Percentiles rank a stretch among this genome's conserved stretches.
phyloP scores from a whole-genome alignment of 2,113 vertebrate genomes.

The Ciconia boyciana region DNA sequence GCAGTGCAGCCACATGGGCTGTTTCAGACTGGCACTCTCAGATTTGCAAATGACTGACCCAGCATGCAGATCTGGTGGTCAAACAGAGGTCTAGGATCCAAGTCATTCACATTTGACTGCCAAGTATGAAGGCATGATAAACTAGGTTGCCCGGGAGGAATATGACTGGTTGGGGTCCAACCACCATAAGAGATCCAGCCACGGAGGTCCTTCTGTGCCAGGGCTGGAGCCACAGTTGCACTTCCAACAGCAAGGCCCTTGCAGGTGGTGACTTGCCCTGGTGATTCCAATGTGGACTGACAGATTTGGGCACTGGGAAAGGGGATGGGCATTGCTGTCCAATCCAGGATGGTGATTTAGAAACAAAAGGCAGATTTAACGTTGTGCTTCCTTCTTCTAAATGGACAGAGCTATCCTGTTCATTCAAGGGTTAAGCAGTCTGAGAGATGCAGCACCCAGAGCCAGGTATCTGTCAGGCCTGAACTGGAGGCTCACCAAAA shows the following conservation, averaged over 20 bases:
- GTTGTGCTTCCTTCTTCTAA: background rate
- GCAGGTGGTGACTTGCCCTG: background rate
- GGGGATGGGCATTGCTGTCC: background rate
- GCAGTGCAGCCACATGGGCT: background rate
- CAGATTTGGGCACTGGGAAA: background rate
- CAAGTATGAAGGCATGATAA: background rate
- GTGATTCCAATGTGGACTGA: background rate
- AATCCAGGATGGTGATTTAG: background rate
- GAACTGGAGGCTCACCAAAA: constrained; percentile 23
- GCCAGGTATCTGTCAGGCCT: constrained; percentile 47
- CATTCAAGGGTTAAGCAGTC: background rate
- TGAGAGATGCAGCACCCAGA: background rate
- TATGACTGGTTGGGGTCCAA: background rate
- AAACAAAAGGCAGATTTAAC: background rate
- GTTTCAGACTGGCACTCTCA: background rate
- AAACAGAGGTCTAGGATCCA: background rate
- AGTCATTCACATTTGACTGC: background rate
- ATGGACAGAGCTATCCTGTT: background rate
- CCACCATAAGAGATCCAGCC: background rate
- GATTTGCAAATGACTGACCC: background rate
- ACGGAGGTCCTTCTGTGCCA: background rate
- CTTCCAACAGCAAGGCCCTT: background rate
- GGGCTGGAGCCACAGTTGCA: background rate
- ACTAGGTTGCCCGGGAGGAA: background rate
- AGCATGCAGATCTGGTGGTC: background rate